phyloP scores from a whole-genome alignment of 1,140 invertebrate species.

The Drosophila nasuta region DNA sequence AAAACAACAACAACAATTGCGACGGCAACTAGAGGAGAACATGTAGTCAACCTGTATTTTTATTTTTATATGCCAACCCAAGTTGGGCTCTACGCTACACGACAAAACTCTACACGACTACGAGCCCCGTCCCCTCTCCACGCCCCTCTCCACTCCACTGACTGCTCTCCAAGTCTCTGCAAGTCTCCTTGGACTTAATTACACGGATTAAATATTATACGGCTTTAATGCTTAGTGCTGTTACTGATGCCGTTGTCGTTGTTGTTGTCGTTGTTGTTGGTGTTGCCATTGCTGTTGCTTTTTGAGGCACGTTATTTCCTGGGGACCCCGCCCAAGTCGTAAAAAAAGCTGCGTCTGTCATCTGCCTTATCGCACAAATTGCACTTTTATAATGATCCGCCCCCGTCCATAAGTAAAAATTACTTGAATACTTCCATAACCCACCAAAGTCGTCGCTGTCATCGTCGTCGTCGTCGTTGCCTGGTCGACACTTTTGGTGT shows the following conservation, averaged over 20 bases:
- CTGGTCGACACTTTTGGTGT: conserved; percentile 30
- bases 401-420: conserved; percentile 54
- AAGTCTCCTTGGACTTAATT: conserved; percentile 79
- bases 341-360: conserved; percentile 32
- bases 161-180: neutral
- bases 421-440: conserved; percentile 34
- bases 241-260: conserved; percentile 2
- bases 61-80: conserved; percentile 35
- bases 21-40: conserved; percentile 22
- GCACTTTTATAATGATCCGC: conserved; percentile 75
- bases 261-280: neutral
- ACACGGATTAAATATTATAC: conserved; percentile 81
- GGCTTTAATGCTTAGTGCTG: conserved; percentile 63
- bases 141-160: neutral
- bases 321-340: conserved; percentile 26
- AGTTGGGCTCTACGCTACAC: conserved; percentile 11
- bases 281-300: neutral
- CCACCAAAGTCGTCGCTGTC: neutral
- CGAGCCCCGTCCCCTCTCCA: neutral
- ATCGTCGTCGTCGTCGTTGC: neutral
- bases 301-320: conserved; percentile 27
- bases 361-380: conserved; percentile 67
- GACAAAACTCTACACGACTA: conserved; percentile 19
- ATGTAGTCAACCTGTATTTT: conserved; percentile 65
- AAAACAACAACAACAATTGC: conserved; percentile 61